Evolutionary conservation across 2,113 vertebrate genomes (phyloP), one percentile per base, ranked within the genome.

Genomic region (Leucosticte australis): DNA sequence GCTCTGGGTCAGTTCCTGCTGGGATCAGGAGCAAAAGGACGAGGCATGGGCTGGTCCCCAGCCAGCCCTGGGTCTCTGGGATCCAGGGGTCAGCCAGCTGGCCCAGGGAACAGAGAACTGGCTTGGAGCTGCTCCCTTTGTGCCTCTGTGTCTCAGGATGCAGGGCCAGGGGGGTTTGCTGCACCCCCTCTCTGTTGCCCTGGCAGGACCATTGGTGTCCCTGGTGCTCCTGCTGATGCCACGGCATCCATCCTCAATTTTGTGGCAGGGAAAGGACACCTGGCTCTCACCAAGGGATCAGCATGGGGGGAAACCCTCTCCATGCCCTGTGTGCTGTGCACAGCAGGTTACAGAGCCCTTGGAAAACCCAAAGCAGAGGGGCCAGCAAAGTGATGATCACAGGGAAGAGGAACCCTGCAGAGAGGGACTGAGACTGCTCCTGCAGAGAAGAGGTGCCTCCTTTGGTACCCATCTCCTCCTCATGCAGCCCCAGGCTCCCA

Each of bases 1-100:
- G 65, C 52, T 39, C 0, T 13, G 0, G 1, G 33, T 33, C n/a
- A 7, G 37, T 8, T 75, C 52, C 47, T 49, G 60, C 60, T 0
- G 1, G 50, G 30, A 57, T 60, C 76, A 52, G 82, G 50, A 69
- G 53, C 71, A 64, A 26, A 75, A 4, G 26, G n/a, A 35, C 8
- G 5, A 4, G 28, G 11, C 1, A 0, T 9, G 52, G 62, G 33
- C 33, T 76, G 39, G 47, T 71, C 42, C 79, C 78, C 56, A 31
- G 44, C 10, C 73, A 70, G 67, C 28, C 35, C 31, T 37, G 0
- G 0, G 1, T 24, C 53, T 49, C 65, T 1, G 2, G 50, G 31
- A 35, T 13, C 35, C 70, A 23, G 30, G 5, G 11, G 37, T 24
- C 39, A 55, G 9, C 23, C 2, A 2, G 4, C 2, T 52, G 84